Percentiles rank a stretch among this genome's conserved stretches.
Conservation (phyloP, 2,113 vertebrate species). For the Myiagra hebetior region DNA sequence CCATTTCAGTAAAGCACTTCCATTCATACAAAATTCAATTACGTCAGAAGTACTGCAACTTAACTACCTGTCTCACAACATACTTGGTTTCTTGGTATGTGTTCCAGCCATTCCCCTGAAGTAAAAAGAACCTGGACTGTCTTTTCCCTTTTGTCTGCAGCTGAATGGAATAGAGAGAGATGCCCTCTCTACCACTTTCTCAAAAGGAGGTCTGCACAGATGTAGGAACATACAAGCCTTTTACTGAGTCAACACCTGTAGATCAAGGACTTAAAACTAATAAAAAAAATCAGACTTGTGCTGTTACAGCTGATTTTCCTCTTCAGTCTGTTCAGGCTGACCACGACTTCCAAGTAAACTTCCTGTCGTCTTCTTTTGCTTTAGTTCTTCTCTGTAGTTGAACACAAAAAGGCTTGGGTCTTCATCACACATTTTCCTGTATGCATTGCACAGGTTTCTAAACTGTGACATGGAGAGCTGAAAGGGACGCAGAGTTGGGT, state of each 20-base stretch:
- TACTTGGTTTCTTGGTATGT: neutral
- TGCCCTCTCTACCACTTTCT: neutral
- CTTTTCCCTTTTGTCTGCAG: neutral
- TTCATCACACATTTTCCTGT: slow-evolving; percentile 80
- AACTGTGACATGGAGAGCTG: slow-evolving; percentile 85
- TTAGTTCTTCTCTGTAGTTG: slow-evolving; percentile 86
- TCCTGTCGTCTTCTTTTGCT: slow-evolving; percentile 53
- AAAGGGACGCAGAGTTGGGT: slow-evolving; percentile 83
- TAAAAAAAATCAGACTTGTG: neutral
- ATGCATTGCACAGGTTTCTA: slow-evolving; percentile 80
- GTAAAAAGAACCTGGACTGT: neutral
- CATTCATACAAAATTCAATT: neutral
- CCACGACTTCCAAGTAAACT: neutral
- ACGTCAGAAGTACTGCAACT: neutral
- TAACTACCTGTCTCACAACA: neutral
- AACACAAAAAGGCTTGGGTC: slow-evolving; percentile 80
- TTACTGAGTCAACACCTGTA: neutral
- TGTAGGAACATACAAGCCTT: neutral
- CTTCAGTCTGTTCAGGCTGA: neutral
- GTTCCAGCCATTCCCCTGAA: neutral
- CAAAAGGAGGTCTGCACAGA: neutral
- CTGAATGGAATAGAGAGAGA: neutral
- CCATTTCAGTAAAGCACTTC: neutral
- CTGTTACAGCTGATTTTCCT: neutral
- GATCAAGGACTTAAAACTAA: neutral